A percentile compares a stretch with the other conserved stretches of the same genome.
Conservation (phyloP, 2,113 vertebrate genomes). For the Pseudopipra pipra region DNA sequence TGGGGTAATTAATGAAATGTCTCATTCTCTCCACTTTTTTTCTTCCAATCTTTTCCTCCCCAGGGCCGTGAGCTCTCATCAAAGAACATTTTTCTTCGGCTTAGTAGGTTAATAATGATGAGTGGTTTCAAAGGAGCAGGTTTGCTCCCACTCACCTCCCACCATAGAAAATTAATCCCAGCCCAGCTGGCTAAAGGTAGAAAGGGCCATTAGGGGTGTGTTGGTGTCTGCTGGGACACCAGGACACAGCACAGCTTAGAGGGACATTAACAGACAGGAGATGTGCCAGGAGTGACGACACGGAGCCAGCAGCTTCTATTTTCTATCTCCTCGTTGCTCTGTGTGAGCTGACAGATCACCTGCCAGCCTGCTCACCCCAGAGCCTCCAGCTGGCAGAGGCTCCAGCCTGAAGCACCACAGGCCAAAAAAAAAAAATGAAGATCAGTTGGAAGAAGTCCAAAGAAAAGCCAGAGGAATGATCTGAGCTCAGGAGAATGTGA, state of each 20-base stretch:
- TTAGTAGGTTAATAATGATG: background rate
- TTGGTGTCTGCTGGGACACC: background rate
- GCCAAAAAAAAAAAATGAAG: background rate
- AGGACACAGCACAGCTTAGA: background rate
- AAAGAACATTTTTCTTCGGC: background rate
- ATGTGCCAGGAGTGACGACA: background rate
- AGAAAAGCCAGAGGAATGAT: background rate
- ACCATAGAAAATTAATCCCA: background rate
- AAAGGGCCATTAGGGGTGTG: background rate
- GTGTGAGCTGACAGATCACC: background rate
- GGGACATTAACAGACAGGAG: background rate
- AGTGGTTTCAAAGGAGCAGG: background rate
- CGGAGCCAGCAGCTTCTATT: background rate
- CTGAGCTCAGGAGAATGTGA: background rate
- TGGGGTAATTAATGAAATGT: slow-evolving; percentile 30
- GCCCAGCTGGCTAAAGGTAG: background rate
- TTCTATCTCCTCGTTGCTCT: background rate
- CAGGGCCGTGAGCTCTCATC: slow-evolving; percentile 18
- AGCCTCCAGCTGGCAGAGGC: background rate
- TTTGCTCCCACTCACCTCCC: background rate
- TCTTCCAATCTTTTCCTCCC: slow-evolving; percentile 12
- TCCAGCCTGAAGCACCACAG: background rate
- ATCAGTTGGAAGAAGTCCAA: background rate
- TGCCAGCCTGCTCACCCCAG: background rate
- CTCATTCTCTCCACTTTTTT: slow-evolving; percentile 32